Evolutionary conservation across 1,140 invertebrate species (phyloP).

Genomic region (Steinernema khuongi): DNA sequence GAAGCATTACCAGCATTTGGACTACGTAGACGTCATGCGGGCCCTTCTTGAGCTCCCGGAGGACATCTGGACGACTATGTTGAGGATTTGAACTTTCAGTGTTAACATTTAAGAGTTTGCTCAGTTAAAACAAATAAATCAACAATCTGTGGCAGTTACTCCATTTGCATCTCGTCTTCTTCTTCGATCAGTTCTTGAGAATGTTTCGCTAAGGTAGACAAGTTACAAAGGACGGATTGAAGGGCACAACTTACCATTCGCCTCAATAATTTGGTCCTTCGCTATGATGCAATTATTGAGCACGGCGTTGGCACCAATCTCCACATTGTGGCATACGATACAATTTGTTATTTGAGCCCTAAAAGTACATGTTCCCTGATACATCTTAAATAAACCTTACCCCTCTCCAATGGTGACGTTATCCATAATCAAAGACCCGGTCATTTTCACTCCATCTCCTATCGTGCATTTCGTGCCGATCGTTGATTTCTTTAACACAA

Average conservation of each 20-base stretch:
- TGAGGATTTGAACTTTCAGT: too few species aligned
- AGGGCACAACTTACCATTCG: too few species aligned
- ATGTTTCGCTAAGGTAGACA: too few species aligned
- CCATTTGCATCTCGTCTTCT: conserved; percentile 5
- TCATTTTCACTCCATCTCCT: background rate
- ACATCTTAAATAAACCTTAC: background rate
- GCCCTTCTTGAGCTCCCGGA: background rate
- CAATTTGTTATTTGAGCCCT: background rate
- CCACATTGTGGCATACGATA: background rate
- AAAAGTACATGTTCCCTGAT: background rate
- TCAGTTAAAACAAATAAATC: background rate
- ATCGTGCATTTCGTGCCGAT: background rate
- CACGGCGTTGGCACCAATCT: background rate
- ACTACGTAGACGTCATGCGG: background rate
- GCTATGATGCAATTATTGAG: background rate
- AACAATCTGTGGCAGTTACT: background rate
- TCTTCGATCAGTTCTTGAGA: background rate
- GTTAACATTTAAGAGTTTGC: too few species aligned
- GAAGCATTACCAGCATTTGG: too few species aligned
- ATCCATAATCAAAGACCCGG: background rate
- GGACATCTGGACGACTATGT: too few species aligned
- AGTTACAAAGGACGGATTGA: too few species aligned
- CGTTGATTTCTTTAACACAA: background rate
- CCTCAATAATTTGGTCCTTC: background rate
- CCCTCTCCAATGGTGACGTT: background rate